Base-by-base conservation (phyloP, 1,140 invertebrate genomes). In the Brachionus plicatilis region DNA sequence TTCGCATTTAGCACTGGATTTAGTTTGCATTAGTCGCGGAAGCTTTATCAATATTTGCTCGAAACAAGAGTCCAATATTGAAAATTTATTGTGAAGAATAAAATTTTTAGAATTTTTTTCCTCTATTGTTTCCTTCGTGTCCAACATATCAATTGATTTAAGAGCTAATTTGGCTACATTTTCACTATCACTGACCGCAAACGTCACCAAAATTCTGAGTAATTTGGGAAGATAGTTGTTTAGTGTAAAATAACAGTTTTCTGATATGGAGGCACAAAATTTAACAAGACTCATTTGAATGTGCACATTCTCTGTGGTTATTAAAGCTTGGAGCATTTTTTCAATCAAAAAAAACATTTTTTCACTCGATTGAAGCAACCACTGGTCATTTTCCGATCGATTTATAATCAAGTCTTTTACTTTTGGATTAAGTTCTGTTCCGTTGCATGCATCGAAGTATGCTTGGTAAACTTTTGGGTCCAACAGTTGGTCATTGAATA, bases 331-430 rank as follows among this genome's bases (percentile, higher is more conserved):
- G 12, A 65, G n/a, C n/a, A 82, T 27, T 47, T 65, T 60, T 41
- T 82, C 79, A 41, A 82, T 65, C 20, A 82, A 65, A 65, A 65
- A 20, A 27, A 82, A 82, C 41, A 82, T 45, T 65, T 82, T 82
- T 27, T 82, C 79, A n/a, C 27, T 60, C 20, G 79, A 82, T 20
- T 33, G 12, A 17, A 33, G 11, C 7, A 82, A 8, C 79, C 79
- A 82, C 7, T 82, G 20, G 3, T 60, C 27, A 45, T 27, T 29
- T 27, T 60, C 20, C 8, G 9, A n/a, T 50, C 72, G 7, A 60
- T 82, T 17, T 9, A 82, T 50, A 6, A 82, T 65, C 12, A 82
- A 24, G 3, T 17, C n/a, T 47, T 65, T 45, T 8, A 65, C 8
- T 47, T 82, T 56, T 17, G 9, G 2, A 24, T 68, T 65, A 20